phyloP scores from a whole-genome alignment of 2,888 invertebrate species.

The Malachius bipustulatus region DNA sequence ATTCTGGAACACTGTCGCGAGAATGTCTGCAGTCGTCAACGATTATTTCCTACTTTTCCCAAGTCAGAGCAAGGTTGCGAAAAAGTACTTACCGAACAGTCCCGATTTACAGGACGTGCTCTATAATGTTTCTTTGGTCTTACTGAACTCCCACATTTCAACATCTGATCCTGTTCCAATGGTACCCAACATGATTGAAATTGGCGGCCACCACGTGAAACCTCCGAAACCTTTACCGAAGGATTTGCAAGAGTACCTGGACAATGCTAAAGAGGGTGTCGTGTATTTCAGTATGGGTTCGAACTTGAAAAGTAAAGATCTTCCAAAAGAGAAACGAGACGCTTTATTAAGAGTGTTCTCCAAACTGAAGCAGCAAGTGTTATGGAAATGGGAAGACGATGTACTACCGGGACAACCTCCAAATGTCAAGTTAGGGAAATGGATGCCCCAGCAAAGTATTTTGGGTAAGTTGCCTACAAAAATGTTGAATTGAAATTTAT shows the following conservation, averaged over 20 bases:
- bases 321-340: slow-evolving; percentile 41
- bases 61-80: slow-evolving; percentile 20
- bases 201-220: slow-evolving; percentile 42
- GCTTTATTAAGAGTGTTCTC: slow-evolving; percentile 46
- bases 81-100: slow-evolving; percentile 25
- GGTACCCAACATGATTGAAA: slow-evolving; percentile 43
- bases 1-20: slow-evolving; percentile 37
- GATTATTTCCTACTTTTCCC: slow-evolving; percentile 18
- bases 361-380: slow-evolving; percentile 41
- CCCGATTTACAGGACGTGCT: slow-evolving; percentile 22
- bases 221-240: slow-evolving; percentile 23
- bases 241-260: slow-evolving; percentile 42
- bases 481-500: too few relatives aligned
- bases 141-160: slow-evolving; percentile 38
- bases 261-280: slow-evolving; percentile 42
- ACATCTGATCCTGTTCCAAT: slow-evolving; percentile 39
- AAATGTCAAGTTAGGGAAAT: slow-evolving; percentile 35
- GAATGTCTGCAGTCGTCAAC: slow-evolving; percentile 21
- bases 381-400: slow-evolving; percentile 43
- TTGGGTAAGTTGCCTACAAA: slow-evolving; percentile 15
- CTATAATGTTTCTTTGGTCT: slow-evolving; percentile 24
- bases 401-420: slow-evolving; percentile 30
- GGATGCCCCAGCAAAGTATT: slow-evolving; percentile 26
- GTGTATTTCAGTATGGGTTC: slow-evolving; percentile 50
- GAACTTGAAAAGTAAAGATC: slow-evolving; percentile 43